Evolutionary conservation across 2,888 invertebrate species (phyloP).

Genomic region (Tenthredo mesomela): DNA sequence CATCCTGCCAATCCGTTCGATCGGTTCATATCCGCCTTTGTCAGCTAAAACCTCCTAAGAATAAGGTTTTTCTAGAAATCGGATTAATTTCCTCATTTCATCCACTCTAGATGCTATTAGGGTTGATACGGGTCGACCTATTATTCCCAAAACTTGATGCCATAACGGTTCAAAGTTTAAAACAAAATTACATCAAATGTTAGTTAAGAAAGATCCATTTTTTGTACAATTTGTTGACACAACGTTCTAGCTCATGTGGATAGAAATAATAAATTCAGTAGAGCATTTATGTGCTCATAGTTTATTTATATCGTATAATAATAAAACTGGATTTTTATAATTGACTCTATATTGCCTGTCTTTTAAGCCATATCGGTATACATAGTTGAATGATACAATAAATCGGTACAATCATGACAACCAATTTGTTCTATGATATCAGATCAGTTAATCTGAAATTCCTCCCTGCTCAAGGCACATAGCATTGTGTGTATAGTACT

Average conservation of each 20-base stretch:
- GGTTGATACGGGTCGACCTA: constrained; percentile 5
- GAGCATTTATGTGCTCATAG: background rate
- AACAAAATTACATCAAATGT: background rate
- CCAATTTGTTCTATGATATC: background rate
- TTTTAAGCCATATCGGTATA: too few species aligned
- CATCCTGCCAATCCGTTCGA: constrained; percentile 28
- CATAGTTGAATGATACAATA: background rate
- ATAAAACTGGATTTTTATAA: background rate
- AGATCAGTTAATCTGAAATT: background rate
- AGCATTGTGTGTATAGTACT: background rate
- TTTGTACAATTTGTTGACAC: background rate
- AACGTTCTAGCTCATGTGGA: too few species aligned
- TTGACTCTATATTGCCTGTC: too few species aligned
- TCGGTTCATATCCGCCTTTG: constrained; percentile 20
- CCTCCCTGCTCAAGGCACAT: background rate
- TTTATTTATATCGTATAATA: background rate
- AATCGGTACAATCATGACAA: background rate
- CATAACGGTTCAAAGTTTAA: background rate
- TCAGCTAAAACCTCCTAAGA: background rate
- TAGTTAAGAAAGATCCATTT: background rate
- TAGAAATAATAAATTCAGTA: too few species aligned
- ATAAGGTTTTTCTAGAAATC: background rate
- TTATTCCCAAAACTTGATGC: background rate
- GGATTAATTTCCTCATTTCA: constrained; percentile 37
- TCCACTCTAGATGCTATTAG: background rate